Conservation (phyloP, 2,888 invertebrate species). For the Ferdinandea cuprea region DNA sequence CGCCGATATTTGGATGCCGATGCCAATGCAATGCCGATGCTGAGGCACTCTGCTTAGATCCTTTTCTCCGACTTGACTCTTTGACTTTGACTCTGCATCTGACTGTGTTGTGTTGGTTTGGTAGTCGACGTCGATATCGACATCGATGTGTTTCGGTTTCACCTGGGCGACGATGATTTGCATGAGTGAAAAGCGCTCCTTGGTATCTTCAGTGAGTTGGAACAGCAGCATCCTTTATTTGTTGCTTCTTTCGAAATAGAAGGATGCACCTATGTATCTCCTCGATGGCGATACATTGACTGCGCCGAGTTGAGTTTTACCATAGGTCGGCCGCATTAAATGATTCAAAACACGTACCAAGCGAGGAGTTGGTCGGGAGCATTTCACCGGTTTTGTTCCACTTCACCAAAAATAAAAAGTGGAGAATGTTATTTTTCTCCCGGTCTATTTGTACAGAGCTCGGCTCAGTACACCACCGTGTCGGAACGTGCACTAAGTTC, state of each 20-base stretch:
- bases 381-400: slow-evolving; percentile 49
- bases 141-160: slow-evolving; percentile 47
- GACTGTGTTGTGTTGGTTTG: not conserved
- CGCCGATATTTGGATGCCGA: slow-evolving; percentile 55
- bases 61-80: not conserved
- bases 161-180: slow-evolving; percentile 67
- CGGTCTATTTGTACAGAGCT: no score
- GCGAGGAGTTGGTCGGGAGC: slow-evolving; percentile 37
- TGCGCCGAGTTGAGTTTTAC: slow-evolving; percentile 49
- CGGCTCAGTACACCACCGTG: slow-evolving; percentile 38
- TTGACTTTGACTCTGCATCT: no score
- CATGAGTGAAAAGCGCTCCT: slow-evolving; percentile 63
- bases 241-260: slow-evolving; percentile 56
- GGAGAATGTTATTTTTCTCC: slow-evolving; percentile 17
- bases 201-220: slow-evolving; percentile 48
- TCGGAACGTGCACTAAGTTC: slow-evolving; percentile 50
- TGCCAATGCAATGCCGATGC: no score
- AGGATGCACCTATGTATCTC: slow-evolving; percentile 41
- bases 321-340: slow-evolving; percentile 20
- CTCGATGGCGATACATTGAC: slow-evolving; percentile 50
- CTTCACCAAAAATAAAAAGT: slow-evolving; percentile 29
- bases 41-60: slow-evolving; percentile 23
- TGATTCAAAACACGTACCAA: slow-evolving; percentile 65
- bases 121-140: slow-evolving; percentile 18
- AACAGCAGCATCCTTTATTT: slow-evolving; percentile 59